Evolutionary conservation across 2,888 invertebrate species (phyloP), one percentile per base, ranked within the genome.

Genomic region (Zele albiditarsus): DNA sequence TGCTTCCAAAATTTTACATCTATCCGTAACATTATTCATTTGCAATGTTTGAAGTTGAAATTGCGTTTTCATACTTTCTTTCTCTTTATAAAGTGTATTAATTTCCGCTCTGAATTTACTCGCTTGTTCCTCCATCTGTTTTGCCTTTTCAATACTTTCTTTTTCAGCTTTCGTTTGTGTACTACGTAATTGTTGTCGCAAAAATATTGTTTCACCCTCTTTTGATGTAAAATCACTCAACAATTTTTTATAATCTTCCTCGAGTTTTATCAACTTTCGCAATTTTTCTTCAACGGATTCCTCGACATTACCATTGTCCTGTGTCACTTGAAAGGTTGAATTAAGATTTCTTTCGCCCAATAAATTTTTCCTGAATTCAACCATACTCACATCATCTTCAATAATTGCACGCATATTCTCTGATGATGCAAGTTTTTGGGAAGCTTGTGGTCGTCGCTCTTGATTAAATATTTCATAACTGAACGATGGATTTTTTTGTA

Each of bases 121-220:
- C 10, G 81, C 82, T 77, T 86, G 84, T 71, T 85, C 83, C 70
- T 88, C 85, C 1, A 86, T 79, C n/a, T 82, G 76, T 38, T 82
- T 81, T 6, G 81, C 79, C 53, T 84, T 84, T 33, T 88, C 85
- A 38, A 80, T 74, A 72, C 75, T 84, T 23, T 85, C 84, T 67
- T 84, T 84, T 46, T 85, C 84, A 28, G 84, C 79, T n/a, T 85
- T 79, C 3, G 79, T 38, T 66, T 85, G 84, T 23, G 80, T 78
- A 73, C 85, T 86, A 27, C 83, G 83, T 6, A 87, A 69, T 65
- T 85, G 86, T 65, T 82, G 83, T 5, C 88, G 78, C 5, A 89
- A 72, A 80, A 85, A 87, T 27, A 78, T 80, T 0, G 81, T 81
- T 76, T 89, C 88, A 3, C 89, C 88, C 60, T 87, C 84, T 73